Conservation (phyloP, 2,113 vertebrate species). For the Smithornis capensis region DNA sequence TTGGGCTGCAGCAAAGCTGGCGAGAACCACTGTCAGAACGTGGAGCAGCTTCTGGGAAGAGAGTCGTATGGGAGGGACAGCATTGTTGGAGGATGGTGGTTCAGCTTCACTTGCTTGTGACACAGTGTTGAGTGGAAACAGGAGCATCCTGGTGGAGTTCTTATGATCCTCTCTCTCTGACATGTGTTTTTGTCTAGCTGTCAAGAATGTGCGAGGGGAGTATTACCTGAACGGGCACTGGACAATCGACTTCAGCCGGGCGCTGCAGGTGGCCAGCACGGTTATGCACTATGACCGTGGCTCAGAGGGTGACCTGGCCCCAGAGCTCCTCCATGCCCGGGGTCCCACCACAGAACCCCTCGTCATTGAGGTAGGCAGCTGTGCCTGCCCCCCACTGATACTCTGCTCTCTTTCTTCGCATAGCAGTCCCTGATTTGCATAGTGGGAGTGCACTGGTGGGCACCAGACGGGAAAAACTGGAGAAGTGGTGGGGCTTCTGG, state of each 20-base stretch:
- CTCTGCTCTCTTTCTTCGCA: background rate
- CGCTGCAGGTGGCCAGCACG: slow-evolving; percentile 81
- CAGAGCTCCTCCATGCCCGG: slow-evolving; percentile 84
- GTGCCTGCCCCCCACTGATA: fast-evolving
- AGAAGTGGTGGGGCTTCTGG: fast-evolving
- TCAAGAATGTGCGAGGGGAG: slow-evolving; percentile 87
- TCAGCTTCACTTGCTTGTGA: background rate
- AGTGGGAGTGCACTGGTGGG: fast-evolving
- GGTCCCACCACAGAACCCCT: slow-evolving; percentile 94
- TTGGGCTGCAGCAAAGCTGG: background rate
- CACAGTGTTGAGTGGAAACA: background rate
- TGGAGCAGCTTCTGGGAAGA: background rate
- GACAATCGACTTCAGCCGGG: slow-evolving; percentile 85
- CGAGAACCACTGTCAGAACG: background rate
- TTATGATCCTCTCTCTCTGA: background rate
- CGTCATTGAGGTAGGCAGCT: slow-evolving; percentile 84
- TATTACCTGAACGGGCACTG: slow-evolving; percentile 97
- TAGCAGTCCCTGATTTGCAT: background rate
- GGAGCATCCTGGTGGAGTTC: background rate
- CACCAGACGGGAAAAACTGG: background rate
- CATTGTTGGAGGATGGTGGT: background rate
- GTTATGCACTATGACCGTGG: slow-evolving; percentile 89
- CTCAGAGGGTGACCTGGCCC: slow-evolving; percentile 80
- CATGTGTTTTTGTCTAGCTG: slow-evolving; percentile 69
- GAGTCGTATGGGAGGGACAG: no score